Percentiles rank a stretch among this genome's conserved stretches.
These are phyloP conservation scores for Vollenhovia emeryi DNA, from an alignment of 1,140 invertebrate species.

Conservation along the genomic window DNA sequence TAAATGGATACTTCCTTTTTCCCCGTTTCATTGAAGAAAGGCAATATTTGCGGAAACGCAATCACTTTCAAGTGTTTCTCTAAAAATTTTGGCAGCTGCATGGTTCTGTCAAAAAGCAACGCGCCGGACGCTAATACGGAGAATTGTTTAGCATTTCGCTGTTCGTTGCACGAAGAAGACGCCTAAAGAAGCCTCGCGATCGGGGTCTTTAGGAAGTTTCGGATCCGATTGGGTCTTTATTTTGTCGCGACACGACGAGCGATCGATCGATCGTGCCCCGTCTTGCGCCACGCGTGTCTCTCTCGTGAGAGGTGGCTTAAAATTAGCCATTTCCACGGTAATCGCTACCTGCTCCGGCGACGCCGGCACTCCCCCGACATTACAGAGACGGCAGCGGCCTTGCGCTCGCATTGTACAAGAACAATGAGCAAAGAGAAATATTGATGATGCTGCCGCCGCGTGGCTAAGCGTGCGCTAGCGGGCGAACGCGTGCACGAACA, in stretches of 20 bases:
- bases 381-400: conserved; percentile 70
- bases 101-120: neutral
- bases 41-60: neutral
- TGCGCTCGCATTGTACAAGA: conserved; percentile 81
- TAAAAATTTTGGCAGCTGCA: neutral
- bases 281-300: conserved; percentile 49
- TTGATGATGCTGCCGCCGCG: conserved; percentile 80
- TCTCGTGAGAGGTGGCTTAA: conserved; percentile 58
- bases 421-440: conserved; percentile 85
- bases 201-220: conserved; percentile 1
- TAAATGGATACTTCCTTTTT: neutral
- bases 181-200: neutral
- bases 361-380: conserved; percentile 67
- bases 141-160: neutral
- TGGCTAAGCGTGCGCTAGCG: conserved; percentile 75
- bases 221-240: conserved; percentile 43
- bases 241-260: neutral
- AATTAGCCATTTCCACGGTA: conserved; percentile 73
- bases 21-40: neutral
- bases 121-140: neutral
- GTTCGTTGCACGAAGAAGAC: neutral
- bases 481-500: conserved; percentile 43
- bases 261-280: conserved; percentile 51
- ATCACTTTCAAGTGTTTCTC: neutral
- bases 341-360: conserved; percentile 67